Base-by-base conservation (phyloP, 2,113 vertebrate genomes). In the Myocastor coypus region DNA sequence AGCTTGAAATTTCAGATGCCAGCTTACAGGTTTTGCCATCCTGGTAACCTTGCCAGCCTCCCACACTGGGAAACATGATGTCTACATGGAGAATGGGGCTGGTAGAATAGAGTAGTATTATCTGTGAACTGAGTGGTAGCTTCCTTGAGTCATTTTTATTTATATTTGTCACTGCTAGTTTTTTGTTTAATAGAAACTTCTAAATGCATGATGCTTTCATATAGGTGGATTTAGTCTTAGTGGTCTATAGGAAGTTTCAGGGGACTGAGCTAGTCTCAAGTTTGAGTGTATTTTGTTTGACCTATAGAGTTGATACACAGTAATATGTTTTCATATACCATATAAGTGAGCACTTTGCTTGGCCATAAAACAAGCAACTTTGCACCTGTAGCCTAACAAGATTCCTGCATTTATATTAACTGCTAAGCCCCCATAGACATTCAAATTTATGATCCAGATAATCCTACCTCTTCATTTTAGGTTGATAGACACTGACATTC, bases 161-260 rank as follows among this genome's bases (percentile, higher is more conserved):
- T 91, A 46, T 92, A 69, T 69, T 69, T 69, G 71, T 94, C 59
- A 63, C 40, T 73, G 59, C 57, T 22, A n/a, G n/a, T 91, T 91
- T 92, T 78, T 66, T 87, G 13, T 59, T 83, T 83, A 52, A 59
- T 59, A 59, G 52, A 82, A 77, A 66, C 9, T 4, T 87, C n/a
- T 93, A 88, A 96, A 85, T 96, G 42, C 66, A 26, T 91, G 87
- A 59, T 89, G 24, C 96, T 96, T 89, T 89, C 64, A 94, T 80
- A 68, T 80, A 68, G 82, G 16, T 89, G 32, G 34, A 77, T 87
- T 37, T 46, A 94, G 28, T 52, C 34, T 82, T 92, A 46, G 32
- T 94, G 16, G 55, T 69, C 32, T 68, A 13, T 34, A 34, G 5
- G 34, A 8, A 73, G 52, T 61, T 94, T 86, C 22, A 34, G 34